Conservation (phyloP, 2,888 invertebrate species). For the Panopea generosa region DNA sequence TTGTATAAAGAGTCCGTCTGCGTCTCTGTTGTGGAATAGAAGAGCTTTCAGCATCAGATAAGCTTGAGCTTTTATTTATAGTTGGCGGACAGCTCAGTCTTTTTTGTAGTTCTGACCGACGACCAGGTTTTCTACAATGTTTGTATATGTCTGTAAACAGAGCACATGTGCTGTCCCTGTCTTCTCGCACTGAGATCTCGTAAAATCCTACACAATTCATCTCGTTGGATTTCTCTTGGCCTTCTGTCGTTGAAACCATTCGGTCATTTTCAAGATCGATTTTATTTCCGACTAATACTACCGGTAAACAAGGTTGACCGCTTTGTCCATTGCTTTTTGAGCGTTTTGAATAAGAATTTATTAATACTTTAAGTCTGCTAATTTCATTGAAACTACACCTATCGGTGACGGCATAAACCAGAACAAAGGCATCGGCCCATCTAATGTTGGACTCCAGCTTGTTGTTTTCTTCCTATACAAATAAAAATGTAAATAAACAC, state of each 20-base stretch:
- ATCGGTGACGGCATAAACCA: slow-evolving; percentile 95
- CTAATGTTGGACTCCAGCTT: slow-evolving; percentile 91
- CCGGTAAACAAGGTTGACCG: slow-evolving; percentile 86
- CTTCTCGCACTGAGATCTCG: slow-evolving; percentile 94
- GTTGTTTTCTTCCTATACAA: slow-evolving; percentile 72
- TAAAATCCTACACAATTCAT: slow-evolving; percentile 88
- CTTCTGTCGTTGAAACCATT: slow-evolving; percentile 87
- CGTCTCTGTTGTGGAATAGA: slow-evolving; percentile 48
- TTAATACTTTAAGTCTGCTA: slow-evolving; percentile 78
- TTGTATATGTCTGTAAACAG: slow-evolving; percentile 85
- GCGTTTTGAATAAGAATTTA: slow-evolving; percentile 79
- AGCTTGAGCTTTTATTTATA: slow-evolving; percentile 1
- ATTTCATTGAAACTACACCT: slow-evolving; percentile 91
- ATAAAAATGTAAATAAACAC: no score
- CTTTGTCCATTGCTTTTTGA: slow-evolving; percentile 41
- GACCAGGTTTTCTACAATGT: slow-evolving; percentile 58
- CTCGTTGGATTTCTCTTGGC: slow-evolving; percentile 64
- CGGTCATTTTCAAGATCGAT: slow-evolving; percentile 92
- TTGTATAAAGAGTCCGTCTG: slow-evolving; percentile 62
- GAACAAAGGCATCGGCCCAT: slow-evolving; percentile 95
- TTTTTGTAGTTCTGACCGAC: slow-evolving; percentile 43
- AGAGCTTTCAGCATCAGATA: slow-evolving; percentile 13
- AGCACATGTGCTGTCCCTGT: slow-evolving; percentile 92
- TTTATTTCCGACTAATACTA: slow-evolving; percentile 93
- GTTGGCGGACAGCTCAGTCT: slow-evolving; percentile 59